Base-by-base conservation (phyloP, 2,113 vertebrate genomes). In the Martes martes region DNA sequence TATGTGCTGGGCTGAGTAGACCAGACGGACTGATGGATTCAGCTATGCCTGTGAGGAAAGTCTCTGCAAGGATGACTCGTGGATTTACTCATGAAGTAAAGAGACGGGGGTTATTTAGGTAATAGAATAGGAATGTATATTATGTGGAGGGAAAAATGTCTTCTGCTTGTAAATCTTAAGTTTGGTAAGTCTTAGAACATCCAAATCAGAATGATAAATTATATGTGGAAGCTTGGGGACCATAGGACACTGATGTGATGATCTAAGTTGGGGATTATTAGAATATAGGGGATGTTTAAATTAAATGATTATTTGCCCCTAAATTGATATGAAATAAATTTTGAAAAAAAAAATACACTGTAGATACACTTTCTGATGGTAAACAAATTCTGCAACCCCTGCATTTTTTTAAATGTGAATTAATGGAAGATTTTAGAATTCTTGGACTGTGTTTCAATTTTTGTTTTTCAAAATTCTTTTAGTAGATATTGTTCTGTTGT, bases 101-200 rank as follows among this genome's bases (percentile, higher is more conserved):
- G 21, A 21, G 9, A 42, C 59, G 36, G 4, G 14, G 59, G 14
- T 28, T 50, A 59, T 59, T 81, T 24, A 36, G 31, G 19, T 0
- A 4, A 83, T 2, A 23, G 4, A 0, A 0, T 39, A n/a, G 4
- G 1, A 8, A 16, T n/a, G 3, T 45, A 26, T 0, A 57, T 10
- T 28, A 45, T 52, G 74, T 36, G 73, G 14, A 95, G 23, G 52
- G 57, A 36, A 80, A 63, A 42, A n/a, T 26, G 4, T 45, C 6
- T 6, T 65, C 69, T 59, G 31, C 10, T 31, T 87, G 26, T 15
- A 74, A 84, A 79, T 11, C 16, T 18, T 11, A 74, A 80, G 28
- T 71, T 76, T 26, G 21, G 7, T 19, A 69, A 6, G 0, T 47
- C 39, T 36, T 57, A 7, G 39, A 31, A 18, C 5, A 76, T 67